Evolutionary conservation across 2,797 vertebrate species (phyloP).

Genomic region (Micrastur ruficollis): DNA sequence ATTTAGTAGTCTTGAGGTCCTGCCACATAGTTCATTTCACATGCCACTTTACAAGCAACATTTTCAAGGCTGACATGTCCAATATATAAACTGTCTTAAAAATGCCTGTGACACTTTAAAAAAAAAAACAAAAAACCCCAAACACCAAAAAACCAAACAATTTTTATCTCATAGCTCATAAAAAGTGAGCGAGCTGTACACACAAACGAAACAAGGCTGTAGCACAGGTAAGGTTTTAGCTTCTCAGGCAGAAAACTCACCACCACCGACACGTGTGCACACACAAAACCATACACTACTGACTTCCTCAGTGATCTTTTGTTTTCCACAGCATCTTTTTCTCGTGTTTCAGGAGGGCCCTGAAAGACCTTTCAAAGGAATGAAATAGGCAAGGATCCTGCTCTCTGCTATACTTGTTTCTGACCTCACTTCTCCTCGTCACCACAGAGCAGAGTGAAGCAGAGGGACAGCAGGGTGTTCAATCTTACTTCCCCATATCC

Average conservation of each 20-base stretch:
- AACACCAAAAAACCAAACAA: neutral
- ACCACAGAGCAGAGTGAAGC: neutral
- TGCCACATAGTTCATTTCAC: neutral
- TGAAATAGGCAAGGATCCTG: neutral
- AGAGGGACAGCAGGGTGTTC: neutral
- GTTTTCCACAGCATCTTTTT: neutral
- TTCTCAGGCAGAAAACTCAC: neutral
- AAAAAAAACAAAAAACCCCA: no score
- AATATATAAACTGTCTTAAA: neutral
- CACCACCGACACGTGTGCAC: no score
- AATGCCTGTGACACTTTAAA: neutral
- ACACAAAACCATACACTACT: neutral
- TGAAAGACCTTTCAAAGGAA: neutral
- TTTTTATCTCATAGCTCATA: neutral
- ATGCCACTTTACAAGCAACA: neutral
- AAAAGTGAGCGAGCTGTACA: neutral
- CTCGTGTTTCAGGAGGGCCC: neutral
- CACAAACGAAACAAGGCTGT: neutral
- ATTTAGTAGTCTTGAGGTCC: neutral
- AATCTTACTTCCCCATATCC: constrained; percentile 3
- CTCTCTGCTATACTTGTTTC: neutral
- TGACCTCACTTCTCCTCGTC: neutral
- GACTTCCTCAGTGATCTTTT: neutral
- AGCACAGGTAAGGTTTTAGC: neutral
- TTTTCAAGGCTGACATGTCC: neutral